Evolutionary conservation across 2,113 vertebrate genomes (phyloP).

Genomic region (Urocitellus parryii): DNA sequence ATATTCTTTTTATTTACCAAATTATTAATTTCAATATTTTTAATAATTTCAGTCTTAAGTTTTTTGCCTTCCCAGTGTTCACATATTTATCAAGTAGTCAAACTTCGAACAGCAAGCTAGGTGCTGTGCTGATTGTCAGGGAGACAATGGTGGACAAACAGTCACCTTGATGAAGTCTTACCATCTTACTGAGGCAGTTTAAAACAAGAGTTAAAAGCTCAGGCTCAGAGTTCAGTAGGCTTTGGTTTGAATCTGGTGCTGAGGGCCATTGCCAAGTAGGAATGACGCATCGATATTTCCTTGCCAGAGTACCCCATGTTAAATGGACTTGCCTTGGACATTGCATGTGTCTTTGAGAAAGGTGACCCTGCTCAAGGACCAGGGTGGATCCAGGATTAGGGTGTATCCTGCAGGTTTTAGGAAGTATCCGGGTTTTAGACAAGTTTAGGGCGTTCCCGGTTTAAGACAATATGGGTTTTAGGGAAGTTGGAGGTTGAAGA

Average conservation of each 20-base stretch:
- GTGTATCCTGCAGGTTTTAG: too few species aligned
- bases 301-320: too few species aligned
- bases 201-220: neutral
- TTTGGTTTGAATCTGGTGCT: constrained; percentile 13
- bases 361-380: too few species aligned
- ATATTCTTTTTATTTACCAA: neutral
- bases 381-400: too few species aligned
- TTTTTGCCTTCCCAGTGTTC: neutral
- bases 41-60: neutral
- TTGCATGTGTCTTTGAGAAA: too few species aligned
- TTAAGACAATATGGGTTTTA: too few species aligned
- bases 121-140: neutral
- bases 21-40: neutral
- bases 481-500: too few species aligned
- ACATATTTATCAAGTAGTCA: constrained; percentile 37
- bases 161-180: neutral
- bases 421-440: too few species aligned
- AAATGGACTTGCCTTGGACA: too few species aligned
- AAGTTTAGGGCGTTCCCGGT: too few species aligned
- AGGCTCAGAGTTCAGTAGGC: neutral
- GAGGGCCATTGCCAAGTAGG: too few species aligned
- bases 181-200: neutral
- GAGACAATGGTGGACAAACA: neutral
- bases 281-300: too few species aligned
- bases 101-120: neutral